Conservation (phyloP, 2,888 invertebrate species). For the Standfussiana lucernea region DNA sequence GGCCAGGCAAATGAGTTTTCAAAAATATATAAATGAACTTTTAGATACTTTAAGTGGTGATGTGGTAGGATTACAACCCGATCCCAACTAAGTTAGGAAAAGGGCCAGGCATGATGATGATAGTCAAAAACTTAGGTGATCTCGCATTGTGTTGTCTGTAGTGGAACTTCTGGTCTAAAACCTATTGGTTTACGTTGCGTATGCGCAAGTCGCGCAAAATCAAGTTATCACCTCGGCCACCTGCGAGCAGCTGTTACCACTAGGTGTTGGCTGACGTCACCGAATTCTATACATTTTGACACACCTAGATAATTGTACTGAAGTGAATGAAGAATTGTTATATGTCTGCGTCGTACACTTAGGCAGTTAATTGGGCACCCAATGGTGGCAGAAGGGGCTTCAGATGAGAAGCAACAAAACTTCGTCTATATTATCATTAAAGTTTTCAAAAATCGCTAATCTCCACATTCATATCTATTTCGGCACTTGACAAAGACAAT, state of each 20-base stretch:
- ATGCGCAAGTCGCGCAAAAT: slow-evolving; percentile 39
- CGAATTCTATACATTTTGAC: slow-evolving; percentile 38
- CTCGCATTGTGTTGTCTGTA: neutral
- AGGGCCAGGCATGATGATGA: neutral
- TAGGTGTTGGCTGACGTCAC: slow-evolving; percentile 57
- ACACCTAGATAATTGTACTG: slow-evolving; percentile 42
- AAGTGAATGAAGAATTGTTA: slow-evolving; percentile 25
- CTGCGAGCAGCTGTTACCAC: slow-evolving; percentile 58
- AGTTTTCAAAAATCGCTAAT: no score
- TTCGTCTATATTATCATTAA: no score
- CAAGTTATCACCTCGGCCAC: slow-evolving; percentile 66
- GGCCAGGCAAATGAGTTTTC: no score
- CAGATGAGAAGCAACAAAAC: no score
- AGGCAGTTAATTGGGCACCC: slow-evolving; percentile 11
- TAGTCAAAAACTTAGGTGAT: neutral
- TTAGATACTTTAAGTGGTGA: neutral
- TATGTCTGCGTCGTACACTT: neutral
- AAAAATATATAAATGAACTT: neutral
- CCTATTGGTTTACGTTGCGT: neutral
- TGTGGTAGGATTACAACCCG: neutral
- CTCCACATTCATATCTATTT: no score
- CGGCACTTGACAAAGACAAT: neutral
- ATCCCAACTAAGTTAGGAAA: neutral
- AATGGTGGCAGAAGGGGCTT: neutral
- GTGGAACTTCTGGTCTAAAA: slow-evolving; percentile 35